Base-by-base conservation (phyloP, 2,888 invertebrate species). In the Drosophila leonis region DNA sequence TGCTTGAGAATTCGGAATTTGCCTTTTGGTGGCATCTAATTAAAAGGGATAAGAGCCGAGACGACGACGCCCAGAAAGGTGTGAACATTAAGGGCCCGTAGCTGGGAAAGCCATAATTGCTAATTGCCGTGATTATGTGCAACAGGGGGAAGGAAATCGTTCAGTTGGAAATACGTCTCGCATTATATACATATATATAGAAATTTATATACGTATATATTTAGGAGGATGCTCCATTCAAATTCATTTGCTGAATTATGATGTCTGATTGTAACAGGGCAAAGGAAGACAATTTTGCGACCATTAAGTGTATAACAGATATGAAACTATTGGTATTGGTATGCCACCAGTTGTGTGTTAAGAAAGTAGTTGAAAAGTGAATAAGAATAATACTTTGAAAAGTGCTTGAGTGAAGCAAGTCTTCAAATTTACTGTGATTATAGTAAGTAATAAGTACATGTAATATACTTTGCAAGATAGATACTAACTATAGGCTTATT, bases 21-120 rank as follows among this genome's bases (percentile, higher is more conserved):
- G 77, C 89, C 84, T 89, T 83, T 84, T 82, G 82, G 76, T 80
- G 77, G 72, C 68, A 75, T 80, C 84, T 87, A 89, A 84, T 84
- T 84, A 84, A 84, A 84, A 82, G 77, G 87, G 82, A 89, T 89
- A 87, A 84, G 72, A 57, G 64, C 59, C 46, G 65, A 33, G 20
- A 56, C 54, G 64, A 31, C 80, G 64, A 31, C 78, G 78, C 66
- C 72, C 65, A 68, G 73, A 72, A 81, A 86, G 83, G 83, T 84
- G 89, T 83, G 89, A 84, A 88, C 62, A 72, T 57, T 61, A 64
- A 66, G 61, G 59, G 46, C 27, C 37, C 20, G 35, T 54, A 44
- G 67, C 60, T 52, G 78, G 46, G 42, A 65, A 62, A 62, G 67
- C 64, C 67, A 74, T 84, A 84, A 87, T 84, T 84, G 80, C 89